A percentile compares a stretch with the other conserved stretches of the same genome.
These are phyloP conservation scores for Erinaceus europaeus DNA, from an alignment of 2,113 vertebrate species.

Conservation along the genomic window DNA sequence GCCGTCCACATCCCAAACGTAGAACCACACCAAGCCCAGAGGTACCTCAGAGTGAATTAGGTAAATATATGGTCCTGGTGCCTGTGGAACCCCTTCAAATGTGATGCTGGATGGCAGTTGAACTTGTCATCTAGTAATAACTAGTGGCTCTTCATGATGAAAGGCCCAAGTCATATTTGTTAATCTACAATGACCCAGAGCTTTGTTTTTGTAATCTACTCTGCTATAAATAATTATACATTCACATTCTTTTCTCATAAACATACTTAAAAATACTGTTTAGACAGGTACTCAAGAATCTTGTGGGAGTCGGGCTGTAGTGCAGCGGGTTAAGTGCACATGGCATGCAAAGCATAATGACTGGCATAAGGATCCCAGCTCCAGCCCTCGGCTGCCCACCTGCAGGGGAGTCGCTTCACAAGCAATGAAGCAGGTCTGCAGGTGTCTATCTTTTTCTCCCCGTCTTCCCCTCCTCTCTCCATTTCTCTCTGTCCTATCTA, in stretches of 20 bases:
- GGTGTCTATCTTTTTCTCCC: no score
- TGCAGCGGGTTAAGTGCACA: no score
- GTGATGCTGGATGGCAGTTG: neutral
- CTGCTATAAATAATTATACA: neutral
- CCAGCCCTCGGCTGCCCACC: no score
- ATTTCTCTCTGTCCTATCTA: no score
- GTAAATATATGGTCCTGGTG: constrained; percentile 62
- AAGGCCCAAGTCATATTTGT: neutral
- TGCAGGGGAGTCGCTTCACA: no score
- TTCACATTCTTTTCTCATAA: neutral
- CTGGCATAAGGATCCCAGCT: no score
- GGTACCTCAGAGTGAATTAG: constrained; percentile 44
- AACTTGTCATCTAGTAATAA: neutral
- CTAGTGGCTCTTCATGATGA: neutral
- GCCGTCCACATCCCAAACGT: constrained; percentile 31
- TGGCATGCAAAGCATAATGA: no score
- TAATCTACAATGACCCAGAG: neutral
- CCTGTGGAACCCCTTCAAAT: neutral
- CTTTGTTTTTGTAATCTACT: neutral
- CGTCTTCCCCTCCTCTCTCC: no score
- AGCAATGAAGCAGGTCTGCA: no score
- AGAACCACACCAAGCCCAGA: constrained; percentile 56
- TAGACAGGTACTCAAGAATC: no score
- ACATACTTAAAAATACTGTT: neutral
- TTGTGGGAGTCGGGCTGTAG: no score